Evolutionary conservation across 2,113 vertebrate genomes (phyloP).

Genomic region (Hippocampus mohnikei): DNA sequence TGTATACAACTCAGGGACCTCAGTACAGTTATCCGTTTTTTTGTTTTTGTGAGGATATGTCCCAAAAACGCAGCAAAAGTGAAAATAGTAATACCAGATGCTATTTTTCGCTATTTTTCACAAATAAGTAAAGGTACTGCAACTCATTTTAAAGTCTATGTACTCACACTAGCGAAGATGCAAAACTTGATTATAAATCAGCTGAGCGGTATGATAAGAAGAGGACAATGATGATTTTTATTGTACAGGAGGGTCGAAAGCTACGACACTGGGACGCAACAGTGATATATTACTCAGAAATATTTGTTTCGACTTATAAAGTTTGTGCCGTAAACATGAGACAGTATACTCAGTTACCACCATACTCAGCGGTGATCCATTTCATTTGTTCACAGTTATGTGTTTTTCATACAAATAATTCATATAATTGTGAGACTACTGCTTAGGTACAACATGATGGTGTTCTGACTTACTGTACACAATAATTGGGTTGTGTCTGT

Average conservation of each 20-base stretch:
- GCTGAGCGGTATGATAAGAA: neutral
- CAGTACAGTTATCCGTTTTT: constrained; percentile 9
- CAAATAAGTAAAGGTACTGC: neutral
- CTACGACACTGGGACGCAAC: neutral
- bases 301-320: neutral
- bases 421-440: no score
- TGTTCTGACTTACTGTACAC: neutral
- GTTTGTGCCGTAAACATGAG: neutral
- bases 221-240: neutral
- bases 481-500: neutral
- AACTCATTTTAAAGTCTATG: neutral
- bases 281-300: neutral
- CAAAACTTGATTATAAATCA: neutral
- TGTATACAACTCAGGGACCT: neutral
- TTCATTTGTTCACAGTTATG: neutral
- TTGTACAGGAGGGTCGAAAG: neutral
- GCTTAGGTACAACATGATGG: neutral
- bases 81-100: neutral
- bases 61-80: neutral
- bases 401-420: no score
- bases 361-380: neutral
- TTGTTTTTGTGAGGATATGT: neutral
- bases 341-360: neutral
- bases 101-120: no score
- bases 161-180: neutral